These are phyloP conservation scores for Cheilosia variabilis DNA, from an alignment of 2,888 invertebrate genomes.

Conservation along the genomic window DNA sequence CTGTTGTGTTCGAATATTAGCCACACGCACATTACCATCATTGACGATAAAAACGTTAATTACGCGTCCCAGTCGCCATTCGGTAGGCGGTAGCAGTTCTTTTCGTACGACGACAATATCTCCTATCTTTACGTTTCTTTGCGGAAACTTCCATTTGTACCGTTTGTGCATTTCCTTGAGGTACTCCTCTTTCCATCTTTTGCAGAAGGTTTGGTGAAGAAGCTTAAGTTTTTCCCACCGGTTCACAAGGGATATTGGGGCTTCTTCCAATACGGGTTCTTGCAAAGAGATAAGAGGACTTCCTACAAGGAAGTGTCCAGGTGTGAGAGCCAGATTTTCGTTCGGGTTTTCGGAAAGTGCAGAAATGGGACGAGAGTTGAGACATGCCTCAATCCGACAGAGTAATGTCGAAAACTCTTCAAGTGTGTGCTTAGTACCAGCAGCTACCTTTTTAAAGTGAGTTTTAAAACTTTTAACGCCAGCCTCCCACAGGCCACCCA, in stretches of 20 bases:
- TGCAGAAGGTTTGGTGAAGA: not conserved
- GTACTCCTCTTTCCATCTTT: slow-evolving; percentile 15
- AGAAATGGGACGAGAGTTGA: slow-evolving; percentile 1
- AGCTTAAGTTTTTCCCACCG: slow-evolving; percentile 9
- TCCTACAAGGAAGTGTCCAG: slow-evolving; percentile 3
- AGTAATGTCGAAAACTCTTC: slow-evolving; percentile 10
- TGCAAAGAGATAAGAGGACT: not conserved
- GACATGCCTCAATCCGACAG: slow-evolving; percentile 3
- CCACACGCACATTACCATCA: slow-evolving; percentile 33
- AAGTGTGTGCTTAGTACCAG: not conserved
- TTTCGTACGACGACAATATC: slow-evolving; percentile 46
- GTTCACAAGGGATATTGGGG: not conserved
- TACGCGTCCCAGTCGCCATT: slow-evolving; percentile 57
- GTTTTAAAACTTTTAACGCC: slow-evolving; percentile 7
- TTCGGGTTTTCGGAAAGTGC: not conserved
- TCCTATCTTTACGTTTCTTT: slow-evolving; percentile 27
- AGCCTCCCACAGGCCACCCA: too few species aligned
- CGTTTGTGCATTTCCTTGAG: slow-evolving; percentile 11
- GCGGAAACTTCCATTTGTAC: slow-evolving; percentile 40
- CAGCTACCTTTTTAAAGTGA: slow-evolving; percentile 2
- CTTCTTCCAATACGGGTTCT: not conserved
- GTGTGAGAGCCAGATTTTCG: not conserved
- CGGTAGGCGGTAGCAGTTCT: slow-evolving; percentile 36
- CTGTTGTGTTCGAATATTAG: slow-evolving; percentile 17
- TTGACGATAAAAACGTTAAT: slow-evolving; percentile 45